A percentile compares a stretch with the other conserved stretches of the same genome.
These are phyloP conservation scores for Magallana angulata DNA, from an alignment of 1,140 invertebrate genomes.

Conservation along the genomic window DNA sequence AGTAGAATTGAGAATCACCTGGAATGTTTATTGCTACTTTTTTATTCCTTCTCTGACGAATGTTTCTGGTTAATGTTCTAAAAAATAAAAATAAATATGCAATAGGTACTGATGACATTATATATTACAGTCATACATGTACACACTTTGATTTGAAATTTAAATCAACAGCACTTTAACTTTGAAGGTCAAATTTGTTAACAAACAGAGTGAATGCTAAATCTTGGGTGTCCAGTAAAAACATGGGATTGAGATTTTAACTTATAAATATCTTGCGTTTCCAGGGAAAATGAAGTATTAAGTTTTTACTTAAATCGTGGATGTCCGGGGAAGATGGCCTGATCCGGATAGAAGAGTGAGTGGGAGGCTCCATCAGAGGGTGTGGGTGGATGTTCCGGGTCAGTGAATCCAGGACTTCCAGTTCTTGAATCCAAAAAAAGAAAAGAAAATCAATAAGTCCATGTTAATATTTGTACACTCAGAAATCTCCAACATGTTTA, in stretches of 20 bases:
- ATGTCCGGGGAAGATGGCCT: constrained; percentile 95
- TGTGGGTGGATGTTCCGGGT: constrained; percentile 85
- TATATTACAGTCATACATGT: no score
- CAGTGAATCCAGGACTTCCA: constrained; percentile 93
- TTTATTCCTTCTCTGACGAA: constrained; percentile 92
- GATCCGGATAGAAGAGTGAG: constrained; percentile 97
- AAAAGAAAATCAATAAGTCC: background rate
- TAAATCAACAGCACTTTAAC: no score
- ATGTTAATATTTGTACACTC: no score
- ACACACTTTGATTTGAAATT: no score
- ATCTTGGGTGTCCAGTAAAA: no score
- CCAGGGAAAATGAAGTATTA: no score
- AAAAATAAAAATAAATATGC: constrained; percentile 45
- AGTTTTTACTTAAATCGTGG: constrained; percentile 87
- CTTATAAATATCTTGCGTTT: no score
- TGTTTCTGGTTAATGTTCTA: constrained; percentile 95
- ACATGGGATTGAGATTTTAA: no score
- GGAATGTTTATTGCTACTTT: constrained; percentile 98
- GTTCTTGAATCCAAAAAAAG: constrained; percentile 83
- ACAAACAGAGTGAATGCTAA: no score
- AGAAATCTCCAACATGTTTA: background rate
- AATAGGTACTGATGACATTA: background rate
- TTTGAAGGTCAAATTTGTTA: no score
- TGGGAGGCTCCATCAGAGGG: constrained; percentile 85
- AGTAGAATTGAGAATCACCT: constrained; percentile 82